Evolutionary conservation across 2,797 vertebrate genomes (phyloP).

Genomic region (Malurus leucopterus): DNA sequence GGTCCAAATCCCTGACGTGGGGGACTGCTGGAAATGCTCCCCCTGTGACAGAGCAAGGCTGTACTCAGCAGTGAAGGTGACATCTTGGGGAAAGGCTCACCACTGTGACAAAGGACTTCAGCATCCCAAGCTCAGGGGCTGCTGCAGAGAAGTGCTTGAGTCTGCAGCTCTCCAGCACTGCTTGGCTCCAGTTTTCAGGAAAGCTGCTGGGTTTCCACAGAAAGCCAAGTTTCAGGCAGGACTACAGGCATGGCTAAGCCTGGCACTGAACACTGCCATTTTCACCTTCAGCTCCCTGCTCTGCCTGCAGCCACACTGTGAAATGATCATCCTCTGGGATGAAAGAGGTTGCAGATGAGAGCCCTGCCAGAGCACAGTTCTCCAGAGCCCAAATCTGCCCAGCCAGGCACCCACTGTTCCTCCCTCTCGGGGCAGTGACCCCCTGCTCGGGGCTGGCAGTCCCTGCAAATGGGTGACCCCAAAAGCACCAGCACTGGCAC

Average conservation of each 20-base stretch:
- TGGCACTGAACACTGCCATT: not conserved
- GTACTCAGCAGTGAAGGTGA: not conserved
- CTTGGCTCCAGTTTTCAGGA: not conserved
- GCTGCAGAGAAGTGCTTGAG: not conserved
- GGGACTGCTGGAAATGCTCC: not conserved
- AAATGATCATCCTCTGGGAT: not conserved
- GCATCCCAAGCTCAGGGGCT: not conserved
- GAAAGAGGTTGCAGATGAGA: not conserved
- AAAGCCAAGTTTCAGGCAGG: not conserved
- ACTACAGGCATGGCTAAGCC: not conserved
- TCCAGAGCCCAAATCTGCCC: not conserved
- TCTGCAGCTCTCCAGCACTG: not conserved
- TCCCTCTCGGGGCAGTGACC: not conserved
- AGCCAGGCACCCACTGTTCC: not conserved
- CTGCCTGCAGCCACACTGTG: not conserved
- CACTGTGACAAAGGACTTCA: fast-evolving
- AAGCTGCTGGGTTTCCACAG: not conserved
- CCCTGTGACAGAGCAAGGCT: not conserved
- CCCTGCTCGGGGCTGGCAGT: not conserved
- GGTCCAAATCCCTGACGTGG: fast-evolving
- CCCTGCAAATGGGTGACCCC: not conserved
- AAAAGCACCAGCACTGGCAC: not conserved
- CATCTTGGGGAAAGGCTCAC: not conserved
- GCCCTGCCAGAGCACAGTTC: not conserved
- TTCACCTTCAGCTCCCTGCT: not conserved